Evolutionary conservation across 2,888 invertebrate genomes (phyloP).

Genomic region (Agrochola macilenta): DNA sequence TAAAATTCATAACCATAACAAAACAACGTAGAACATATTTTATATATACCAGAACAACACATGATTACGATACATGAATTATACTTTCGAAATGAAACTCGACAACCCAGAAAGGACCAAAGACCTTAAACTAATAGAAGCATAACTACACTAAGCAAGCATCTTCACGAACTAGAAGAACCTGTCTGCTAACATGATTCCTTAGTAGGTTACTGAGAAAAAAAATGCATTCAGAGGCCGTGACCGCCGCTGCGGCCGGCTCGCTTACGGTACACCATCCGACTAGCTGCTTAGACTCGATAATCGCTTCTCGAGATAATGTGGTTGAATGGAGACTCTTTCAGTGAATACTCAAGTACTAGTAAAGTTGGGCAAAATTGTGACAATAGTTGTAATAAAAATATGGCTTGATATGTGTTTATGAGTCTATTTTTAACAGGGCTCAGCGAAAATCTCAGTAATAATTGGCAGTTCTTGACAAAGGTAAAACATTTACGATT

Average conservation of each 20-base stretch:
- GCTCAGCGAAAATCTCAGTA: background rate
- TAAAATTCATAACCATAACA: background rate
- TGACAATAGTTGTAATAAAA: background rate
- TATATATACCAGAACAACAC: background rate
- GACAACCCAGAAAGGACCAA: slow-evolving; percentile 4
- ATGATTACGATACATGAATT: background rate
- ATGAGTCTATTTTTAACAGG: background rate
- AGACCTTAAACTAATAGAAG: slow-evolving; percentile 35
- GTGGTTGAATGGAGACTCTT: slow-evolving; percentile 58
- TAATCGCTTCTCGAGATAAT: slow-evolving; percentile 69
- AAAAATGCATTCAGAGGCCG: slow-evolving; percentile 75
- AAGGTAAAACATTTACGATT: slow-evolving; percentile 17
- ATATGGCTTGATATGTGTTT: background rate
- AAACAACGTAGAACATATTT: background rate
- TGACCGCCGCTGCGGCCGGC: slow-evolving; percentile 75
- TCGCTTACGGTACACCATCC: slow-evolving; percentile 79
- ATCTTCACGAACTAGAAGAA: slow-evolving; percentile 65
- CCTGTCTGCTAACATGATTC: slow-evolving; percentile 74
- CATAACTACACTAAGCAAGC: slow-evolving; percentile 38
- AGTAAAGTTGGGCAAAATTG: background rate
- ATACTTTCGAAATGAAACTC: slow-evolving; percentile 25
- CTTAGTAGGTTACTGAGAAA: slow-evolving; percentile 82
- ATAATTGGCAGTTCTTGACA: slow-evolving; percentile 12
- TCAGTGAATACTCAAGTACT: slow-evolving; percentile 45
- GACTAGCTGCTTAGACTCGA: slow-evolving; percentile 70